Conservation (phyloP, 2,113 vertebrate genomes). For the Isurus oxyrinchus region DNA sequence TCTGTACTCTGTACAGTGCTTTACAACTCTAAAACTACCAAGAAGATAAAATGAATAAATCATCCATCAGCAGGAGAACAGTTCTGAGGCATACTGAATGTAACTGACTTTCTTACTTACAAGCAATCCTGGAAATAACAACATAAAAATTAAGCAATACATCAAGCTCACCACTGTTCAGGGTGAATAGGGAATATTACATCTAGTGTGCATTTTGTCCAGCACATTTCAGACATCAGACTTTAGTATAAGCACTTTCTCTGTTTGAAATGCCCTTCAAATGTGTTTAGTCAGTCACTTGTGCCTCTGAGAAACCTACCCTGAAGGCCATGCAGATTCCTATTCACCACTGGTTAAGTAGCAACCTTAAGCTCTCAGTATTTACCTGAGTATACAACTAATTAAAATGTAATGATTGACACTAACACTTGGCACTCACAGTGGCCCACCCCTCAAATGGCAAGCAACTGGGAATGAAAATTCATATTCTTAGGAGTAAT, state of each 20-base stretch:
- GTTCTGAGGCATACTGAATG: neutral
- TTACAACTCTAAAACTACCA: neutral
- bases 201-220: neutral
- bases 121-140: neutral
- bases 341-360: neutral
- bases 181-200: neutral
- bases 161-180: neutral
- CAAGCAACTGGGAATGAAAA: neutral
- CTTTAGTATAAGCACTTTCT: neutral
- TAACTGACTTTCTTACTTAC: neutral
- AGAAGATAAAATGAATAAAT: neutral
- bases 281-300: neutral
- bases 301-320: neutral
- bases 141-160: too few relatives aligned
- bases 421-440: neutral
- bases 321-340: neutral
- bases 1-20: neutral
- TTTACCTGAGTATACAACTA: neutral
- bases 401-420: neutral
- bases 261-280: neutral
- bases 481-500: neutral
- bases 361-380: neutral
- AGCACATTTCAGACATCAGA: too few relatives aligned
- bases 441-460: neutral
- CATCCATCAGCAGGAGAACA: neutral